phyloP scores from a whole-genome alignment of 2,888 invertebrate genomes.

The Nasonia oneida region DNA sequence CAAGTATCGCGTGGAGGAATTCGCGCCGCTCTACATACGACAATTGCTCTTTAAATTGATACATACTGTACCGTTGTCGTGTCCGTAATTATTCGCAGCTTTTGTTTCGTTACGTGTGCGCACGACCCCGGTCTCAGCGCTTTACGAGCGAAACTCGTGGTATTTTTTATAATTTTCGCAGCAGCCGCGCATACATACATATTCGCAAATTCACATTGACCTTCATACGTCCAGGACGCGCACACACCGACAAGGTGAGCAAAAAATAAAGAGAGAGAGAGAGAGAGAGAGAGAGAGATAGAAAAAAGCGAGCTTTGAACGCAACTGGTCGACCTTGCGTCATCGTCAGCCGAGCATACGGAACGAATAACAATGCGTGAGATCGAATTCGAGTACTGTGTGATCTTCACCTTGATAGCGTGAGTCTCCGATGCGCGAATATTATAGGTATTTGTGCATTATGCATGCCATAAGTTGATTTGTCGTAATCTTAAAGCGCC shows the following conservation, averaged over 20 bases:
- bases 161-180: neutral
- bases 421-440: neutral
- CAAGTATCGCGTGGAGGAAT: neutral
- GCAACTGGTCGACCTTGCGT: neutral
- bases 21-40: constrained; percentile 7
- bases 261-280: neutral
- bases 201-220: neutral
- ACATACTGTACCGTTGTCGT: neutral
- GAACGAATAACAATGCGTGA: constrained; percentile 1
- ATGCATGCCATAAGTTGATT: neutral
- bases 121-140: neutral
- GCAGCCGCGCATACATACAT: neutral
- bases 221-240: neutral
- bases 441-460: neutral
- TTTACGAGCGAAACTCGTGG: neutral
- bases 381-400: neutral
- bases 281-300: neutral
- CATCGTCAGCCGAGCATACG: neutral
- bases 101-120: neutral
- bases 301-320: neutral
- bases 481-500: neutral
- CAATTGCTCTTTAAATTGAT: constrained; percentile 8
- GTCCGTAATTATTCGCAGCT: neutral
- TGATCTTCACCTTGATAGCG: neutral
- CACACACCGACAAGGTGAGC: neutral